A percentile compares a stretch with the other conserved stretches of the same genome.
phyloP scores from a whole-genome alignment of 2,888 invertebrate species.

The Empis livida region DNA sequence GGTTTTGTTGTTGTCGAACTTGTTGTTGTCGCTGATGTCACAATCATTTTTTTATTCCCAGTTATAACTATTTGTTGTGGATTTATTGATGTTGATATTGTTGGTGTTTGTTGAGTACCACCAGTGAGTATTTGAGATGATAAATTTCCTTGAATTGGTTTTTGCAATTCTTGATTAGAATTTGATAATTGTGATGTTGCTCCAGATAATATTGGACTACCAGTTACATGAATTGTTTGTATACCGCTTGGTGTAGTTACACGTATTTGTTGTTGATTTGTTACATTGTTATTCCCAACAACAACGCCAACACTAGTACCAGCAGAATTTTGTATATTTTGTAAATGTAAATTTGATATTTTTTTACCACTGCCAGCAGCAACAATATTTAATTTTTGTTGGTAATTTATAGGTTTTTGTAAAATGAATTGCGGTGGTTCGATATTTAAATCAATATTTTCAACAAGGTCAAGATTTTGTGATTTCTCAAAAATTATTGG shows the following conservation, averaged over 20 bases:
- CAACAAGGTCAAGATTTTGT: slow-evolving; percentile 9
- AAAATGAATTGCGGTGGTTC: slow-evolving; percentile 5
- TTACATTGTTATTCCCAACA: background rate
- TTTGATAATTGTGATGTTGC: slow-evolving; percentile 4
- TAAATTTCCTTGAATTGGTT: slow-evolving; percentile 8
- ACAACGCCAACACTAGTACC: background rate
- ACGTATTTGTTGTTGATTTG: slow-evolving; percentile 11
- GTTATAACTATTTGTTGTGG: slow-evolving; percentile 11
- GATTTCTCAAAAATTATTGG: background rate
- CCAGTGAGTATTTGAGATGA: background rate
- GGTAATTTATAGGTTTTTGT: background rate
- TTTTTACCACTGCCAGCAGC: background rate
- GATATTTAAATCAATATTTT: slow-evolving; percentile 8
- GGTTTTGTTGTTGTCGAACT: slow-evolving; percentile 9
- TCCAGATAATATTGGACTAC: slow-evolving; percentile 14
- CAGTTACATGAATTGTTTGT: slow-evolving; percentile 32
- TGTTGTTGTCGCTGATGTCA: slow-evolving; percentile 7
- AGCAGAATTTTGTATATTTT: background rate
- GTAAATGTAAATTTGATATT: background rate
- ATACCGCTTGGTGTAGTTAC: slow-evolving; percentile 30
- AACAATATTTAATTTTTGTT: background rate
- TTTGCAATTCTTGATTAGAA: slow-evolving; percentile 1
- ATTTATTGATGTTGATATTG: slow-evolving; percentile 8
- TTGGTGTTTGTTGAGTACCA: slow-evolving; percentile 2
- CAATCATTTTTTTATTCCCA: slow-evolving; percentile 8